A percentile compares a stretch with the other conserved stretches of the same genome.
Evolutionary conservation across 2,888 invertebrate species (phyloP).

Genomic region (Apodemia zela): DNA sequence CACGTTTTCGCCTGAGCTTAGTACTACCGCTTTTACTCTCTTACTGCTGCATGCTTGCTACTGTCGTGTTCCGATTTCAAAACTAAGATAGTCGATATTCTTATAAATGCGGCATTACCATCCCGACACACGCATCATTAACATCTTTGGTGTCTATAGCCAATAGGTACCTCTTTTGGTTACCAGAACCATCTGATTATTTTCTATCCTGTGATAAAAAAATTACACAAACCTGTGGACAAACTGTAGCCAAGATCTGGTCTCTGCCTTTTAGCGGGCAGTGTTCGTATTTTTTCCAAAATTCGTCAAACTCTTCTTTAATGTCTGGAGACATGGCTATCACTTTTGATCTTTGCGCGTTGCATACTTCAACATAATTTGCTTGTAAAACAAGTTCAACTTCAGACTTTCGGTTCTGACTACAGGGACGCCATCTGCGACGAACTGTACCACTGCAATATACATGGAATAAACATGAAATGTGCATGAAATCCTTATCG

Average conservation of each 20-base stretch:
- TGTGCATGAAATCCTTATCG: too few relatives aligned
- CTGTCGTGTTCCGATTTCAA: too few relatives aligned
- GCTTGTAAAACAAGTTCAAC: slow-evolving; percentile 86
- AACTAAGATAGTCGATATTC: too few relatives aligned
- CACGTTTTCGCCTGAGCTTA: too few relatives aligned
- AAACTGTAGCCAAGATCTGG: slow-evolving; percentile 88
- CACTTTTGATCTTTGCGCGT: slow-evolving; percentile 63
- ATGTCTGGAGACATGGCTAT: slow-evolving; percentile 82
- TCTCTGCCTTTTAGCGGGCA: slow-evolving; percentile 87
- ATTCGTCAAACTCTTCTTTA: slow-evolving; percentile 84
- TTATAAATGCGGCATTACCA: too few relatives aligned
- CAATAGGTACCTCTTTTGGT: too few relatives aligned
- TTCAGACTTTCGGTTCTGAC: slow-evolving; percentile 81
- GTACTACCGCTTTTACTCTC: too few relatives aligned
- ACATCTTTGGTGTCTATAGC: too few relatives aligned
- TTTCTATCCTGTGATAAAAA: background rate
- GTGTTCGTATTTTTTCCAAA: slow-evolving; percentile 84
- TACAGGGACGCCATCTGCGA: slow-evolving; percentile 85
- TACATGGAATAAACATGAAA: slow-evolving; percentile 2
- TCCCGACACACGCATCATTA: too few relatives aligned
- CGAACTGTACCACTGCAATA: slow-evolving; percentile 86
- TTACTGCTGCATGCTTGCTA: too few relatives aligned
- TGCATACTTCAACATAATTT: slow-evolving; percentile 85
- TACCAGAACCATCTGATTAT: background rate
- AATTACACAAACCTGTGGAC: slow-evolving; percentile 84